Evolutionary conservation across 2,113 vertebrate genomes (phyloP), one percentile per base, ranked within the genome.

Genomic region (Crotalus helleri): DNA sequence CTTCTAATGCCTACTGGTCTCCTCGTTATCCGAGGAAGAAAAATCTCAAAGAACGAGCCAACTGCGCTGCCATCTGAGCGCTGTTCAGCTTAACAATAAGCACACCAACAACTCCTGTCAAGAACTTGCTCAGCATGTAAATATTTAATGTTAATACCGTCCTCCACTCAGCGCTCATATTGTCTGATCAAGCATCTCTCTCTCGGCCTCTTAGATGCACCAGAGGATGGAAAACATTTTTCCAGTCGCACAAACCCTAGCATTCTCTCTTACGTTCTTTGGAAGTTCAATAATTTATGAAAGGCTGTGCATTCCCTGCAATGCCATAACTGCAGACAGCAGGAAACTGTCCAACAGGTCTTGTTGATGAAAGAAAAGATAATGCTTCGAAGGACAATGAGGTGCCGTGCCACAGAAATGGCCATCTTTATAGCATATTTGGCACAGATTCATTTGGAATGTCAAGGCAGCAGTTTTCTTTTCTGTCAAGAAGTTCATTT

Each of bases 101-200:
- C 93, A 93, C 89, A 85, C 85, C 5, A 91, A 49, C 90, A 91
- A 49, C 90, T 95, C 89, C 95, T 96, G 95, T 96, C 91, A 92
- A 92, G 94, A 92, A 95, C 94, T 96, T 96, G 96, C 97, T 93
- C 93, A 87, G 5, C 93, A 96, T 95, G 95, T 97, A 97, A 98
- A 98, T 98, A 98, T 97, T 98, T 98, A 96, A 98, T 98, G 97
- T 90, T 95, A 95, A 96, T 95, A 97, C 97, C 97, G 96, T 97
- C 97, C 96, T 96, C 97, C 97, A 97, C 96, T 97, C 96, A 93
- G 94, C 88, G 95, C 93, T 97, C 94, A 92, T 88, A 97, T 93
- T 97, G 97, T 97, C 97, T 97, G 97, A 95, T 98, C 97, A 96
- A 97, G 97, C 97, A 95, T 96, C 97, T 97, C 95, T 97, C 95